A percentile compares a stretch with the other conserved stretches of the same genome.
Conservation (phyloP, 1,140 invertebrate species). For the Stegodyphus dumicola region DNA sequence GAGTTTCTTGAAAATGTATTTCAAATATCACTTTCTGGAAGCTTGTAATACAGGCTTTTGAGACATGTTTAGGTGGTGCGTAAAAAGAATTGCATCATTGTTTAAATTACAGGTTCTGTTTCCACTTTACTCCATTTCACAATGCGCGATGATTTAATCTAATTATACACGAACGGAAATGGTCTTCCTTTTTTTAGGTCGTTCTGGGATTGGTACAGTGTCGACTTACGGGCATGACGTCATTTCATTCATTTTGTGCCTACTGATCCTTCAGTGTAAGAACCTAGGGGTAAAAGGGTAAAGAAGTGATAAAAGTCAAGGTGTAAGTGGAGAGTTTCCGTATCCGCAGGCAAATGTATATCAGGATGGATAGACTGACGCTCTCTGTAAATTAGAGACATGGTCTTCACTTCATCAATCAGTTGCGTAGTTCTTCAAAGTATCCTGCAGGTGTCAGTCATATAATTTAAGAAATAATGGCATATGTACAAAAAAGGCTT, state of each 20-base stretch:
- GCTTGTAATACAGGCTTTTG: constrained; percentile 14
- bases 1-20: too few relatives aligned
- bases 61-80: too few relatives aligned
- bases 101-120: neutral
- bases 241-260: too few relatives aligned
- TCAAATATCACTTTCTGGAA: too few relatives aligned
- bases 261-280: neutral
- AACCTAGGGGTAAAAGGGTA: neutral
- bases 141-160: neutral
- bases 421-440: too few relatives aligned
- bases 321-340: neutral
- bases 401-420: too few relatives aligned
- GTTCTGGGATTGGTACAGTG: neutral
- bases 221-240: neutral
- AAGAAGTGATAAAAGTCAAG: neutral
- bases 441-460: too few relatives aligned
- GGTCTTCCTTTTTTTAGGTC: neutral
- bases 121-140: neutral
- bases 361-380: too few relatives aligned
- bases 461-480: too few relatives aligned
- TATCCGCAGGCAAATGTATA: too few relatives aligned
- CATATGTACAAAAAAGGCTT: too few relatives aligned
- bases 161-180: constrained; percentile 37
- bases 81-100: neutral
- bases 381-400: too few relatives aligned